Evolutionary conservation across 2,113 vertebrate genomes (phyloP), one percentile per base, ranked within the genome.

Genomic region (Echinops telfairi): DNA sequence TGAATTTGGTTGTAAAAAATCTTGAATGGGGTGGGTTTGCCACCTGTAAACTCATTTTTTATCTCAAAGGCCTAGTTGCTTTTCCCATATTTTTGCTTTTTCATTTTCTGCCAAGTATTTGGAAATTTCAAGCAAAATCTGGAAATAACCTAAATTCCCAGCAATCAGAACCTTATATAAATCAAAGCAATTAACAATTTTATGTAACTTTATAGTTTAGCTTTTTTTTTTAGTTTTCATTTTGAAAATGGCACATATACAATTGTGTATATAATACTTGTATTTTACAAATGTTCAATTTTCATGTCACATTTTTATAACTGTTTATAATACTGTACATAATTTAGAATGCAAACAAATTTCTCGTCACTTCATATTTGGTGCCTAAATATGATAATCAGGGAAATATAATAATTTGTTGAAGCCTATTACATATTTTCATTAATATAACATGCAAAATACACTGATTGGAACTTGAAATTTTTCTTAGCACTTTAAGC

Each of bases 21-120:
- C 9, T 53, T 53, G 47, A 33, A 2, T 60, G 11, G n/a, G 10
- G 12, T 88, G 10, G 12, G 89, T 91, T 83, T 76, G 57, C 78
- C 47, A 53, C 47, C 16, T 77, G 76, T 83, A 82, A 87, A 25
- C 9, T 87, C 43, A 27, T 86, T 3, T 90, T 88, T 22, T 22
- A 62, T 62, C 23, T 22, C 64, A 79, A 57, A 66, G 27, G 53
- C 31, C 85, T 82, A 4, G 15, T 23, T 66, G 15, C 5, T 60
- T 89, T 77, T 95, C 81, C 8, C 60, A 0, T 93, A 36, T 89
- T 86, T 89, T 87, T 47, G 88, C n/a, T 77, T 95, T 53, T 83
- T 57, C 86, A 83, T 82, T 80, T 93, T 89, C 7, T 86, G 25
- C n/a, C n/a, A 91, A 2, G 78, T 73, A 53, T 38, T 89, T 83